These are phyloP conservation scores for Hydrozoanthus gracilis DNA, from an alignment of 92 coral and sea anemone species.

Conservation along the genomic window DNA sequence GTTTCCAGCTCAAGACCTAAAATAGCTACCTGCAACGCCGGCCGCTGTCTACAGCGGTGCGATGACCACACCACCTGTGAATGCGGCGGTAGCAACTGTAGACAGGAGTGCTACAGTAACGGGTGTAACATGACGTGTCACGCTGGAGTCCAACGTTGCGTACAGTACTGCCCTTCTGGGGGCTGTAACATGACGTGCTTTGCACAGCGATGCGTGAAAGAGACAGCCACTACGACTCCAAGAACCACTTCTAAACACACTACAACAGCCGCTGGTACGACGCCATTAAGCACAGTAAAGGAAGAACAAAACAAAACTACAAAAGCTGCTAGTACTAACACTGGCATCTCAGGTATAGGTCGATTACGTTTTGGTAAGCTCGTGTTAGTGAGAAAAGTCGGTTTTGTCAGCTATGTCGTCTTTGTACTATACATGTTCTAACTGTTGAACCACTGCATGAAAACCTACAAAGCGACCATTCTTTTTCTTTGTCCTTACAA, in stretches of 20 bases:
- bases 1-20: not conserved
- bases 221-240: not conserved
- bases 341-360: no score
- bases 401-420: no score
- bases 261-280: not conserved
- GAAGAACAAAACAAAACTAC: not conserved
- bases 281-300: not conserved
- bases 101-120: constrained; percentile 11
- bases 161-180: constrained; percentile 2
- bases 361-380: no score
- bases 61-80: constrained; percentile 11
- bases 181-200: not conserved
- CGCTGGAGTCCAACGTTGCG: not conserved
- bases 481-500: no score
- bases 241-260: not conserved
- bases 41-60: constrained; percentile 17
- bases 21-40: not conserved
- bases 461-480: no score
- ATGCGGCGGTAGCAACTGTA: not conserved
- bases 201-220: not conserved
- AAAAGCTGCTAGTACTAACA: no score
- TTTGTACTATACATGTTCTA: no score
- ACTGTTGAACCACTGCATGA: no score
- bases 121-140: constrained; percentile 35
- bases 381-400: no score